Base-by-base conservation (phyloP, 1,140 invertebrate genomes). In the Oryctes rhinoceros region DNA sequence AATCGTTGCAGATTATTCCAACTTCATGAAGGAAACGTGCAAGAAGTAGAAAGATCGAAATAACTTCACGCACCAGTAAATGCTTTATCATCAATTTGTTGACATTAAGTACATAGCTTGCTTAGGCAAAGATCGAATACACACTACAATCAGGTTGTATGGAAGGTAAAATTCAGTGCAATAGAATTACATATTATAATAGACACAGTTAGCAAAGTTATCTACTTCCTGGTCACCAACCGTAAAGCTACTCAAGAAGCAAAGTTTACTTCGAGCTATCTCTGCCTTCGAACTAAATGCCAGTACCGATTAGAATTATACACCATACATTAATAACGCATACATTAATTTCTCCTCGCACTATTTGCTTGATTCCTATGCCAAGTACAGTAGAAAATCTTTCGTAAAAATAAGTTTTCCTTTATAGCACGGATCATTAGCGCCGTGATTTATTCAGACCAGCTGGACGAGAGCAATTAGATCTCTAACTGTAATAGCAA, bases 381-480 rank as follows among this genome's bases (percentile, higher is more conserved):
- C 15, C 53, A 62, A 20, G 20, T 18, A 62, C 7, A 62, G 20
- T 18, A 62, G 20, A 62, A 67, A 11, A 67, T 30, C 18, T 15
- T 10, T 6, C 18, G 18, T 30, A 67, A 67, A 35, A 67, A 11
- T 24, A 35, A 5, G 10, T 67, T 24, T 35, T 24, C 18, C 24
- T 67, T 24, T 18, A 67, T 24, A 0, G 65, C 65, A 67, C 65
- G 65, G n/a, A 67, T 67, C 65, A 67, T 67, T 67, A 67, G 18
- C 18, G 20, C 18, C 13, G n/a, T 67, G 65, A 67, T 67, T 67
- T 67, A 67, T 67, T 67, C 65, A 67, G 65, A 67, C 13, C 65
- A 67, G 65, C 20, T 67, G 65, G 65, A 30, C 7, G 13, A 35
- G 18, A 18, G 65, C 65, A 67, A 67, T 67, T 67, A 67, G 3